Evolutionary conservation across 1,140 invertebrate genomes (phyloP), one percentile per base, ranked within the genome.

Genomic region (Drosophila burlai): DNA sequence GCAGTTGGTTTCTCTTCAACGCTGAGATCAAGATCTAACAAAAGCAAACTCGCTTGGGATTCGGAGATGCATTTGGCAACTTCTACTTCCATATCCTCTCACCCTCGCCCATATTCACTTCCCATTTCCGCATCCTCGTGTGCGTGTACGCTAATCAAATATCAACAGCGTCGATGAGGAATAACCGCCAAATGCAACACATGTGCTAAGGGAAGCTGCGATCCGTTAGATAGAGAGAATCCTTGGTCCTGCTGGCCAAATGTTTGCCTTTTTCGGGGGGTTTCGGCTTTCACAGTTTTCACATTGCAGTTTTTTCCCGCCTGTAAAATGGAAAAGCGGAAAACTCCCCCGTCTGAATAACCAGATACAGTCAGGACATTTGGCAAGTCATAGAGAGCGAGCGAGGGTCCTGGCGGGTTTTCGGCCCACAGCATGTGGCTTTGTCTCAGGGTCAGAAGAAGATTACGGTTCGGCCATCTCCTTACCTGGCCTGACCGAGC

Each of bases 101-200:
- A 66, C 52, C 38, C 26, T 24, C 55, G 36, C 55, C 57, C 69
- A 52, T 34, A 45, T 52, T 45, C 72, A 74, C 36, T 76, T 66
- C 47, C 42, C 62, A 52, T 72, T 40, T 62, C 65, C 63, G 36
- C 65, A 65, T 75, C 80, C 64, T 75, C 73, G 55, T 54, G 47
- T 47, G 45, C 63, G 67, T 64, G 76, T 62, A 67, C 82, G 82
- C 78, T 84, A 84, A 84, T 84, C 82, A 84, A 84, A 84, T 84
- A 85, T 84, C 67, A 71, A 75, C 76, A 84, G 81, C 77, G 34
- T 31, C 45, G 45, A 52, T 4, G 29, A 21, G 29, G 50, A 60
- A 84, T 84, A 84, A 83, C 82, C 82, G 83, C 82, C 82, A 81
- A 82, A 83, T 73, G 83, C 74, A 84, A 86, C 82, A 85, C 73